phyloP scores from a whole-genome alignment of 30 jellyfish, hydroid and myxozoan genomes.

The Pseudorhiza aurosa region DNA sequence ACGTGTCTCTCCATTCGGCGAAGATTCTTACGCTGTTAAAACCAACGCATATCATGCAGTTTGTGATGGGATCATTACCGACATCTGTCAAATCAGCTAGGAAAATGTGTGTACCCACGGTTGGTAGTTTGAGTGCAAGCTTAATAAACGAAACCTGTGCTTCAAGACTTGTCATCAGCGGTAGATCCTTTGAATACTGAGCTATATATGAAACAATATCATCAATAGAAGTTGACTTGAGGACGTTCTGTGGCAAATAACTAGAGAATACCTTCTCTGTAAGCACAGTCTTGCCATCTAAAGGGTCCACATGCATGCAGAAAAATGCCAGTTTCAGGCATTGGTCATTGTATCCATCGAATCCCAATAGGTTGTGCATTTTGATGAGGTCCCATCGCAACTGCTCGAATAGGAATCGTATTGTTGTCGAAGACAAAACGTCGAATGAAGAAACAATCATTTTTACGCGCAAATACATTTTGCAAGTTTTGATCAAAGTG shows the following conservation, averaged over 20 bases:
- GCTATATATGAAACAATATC: neutral
- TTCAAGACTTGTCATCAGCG: constrained; percentile 19
- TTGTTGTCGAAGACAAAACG: constrained; percentile 3
- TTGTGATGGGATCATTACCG: neutral
- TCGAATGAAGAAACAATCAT: constrained; percentile 8
- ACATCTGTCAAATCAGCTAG: constrained; percentile 18
- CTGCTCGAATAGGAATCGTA: constrained; percentile 29
- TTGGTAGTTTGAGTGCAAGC: constrained; percentile 46
- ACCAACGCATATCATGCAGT: constrained; percentile 45
- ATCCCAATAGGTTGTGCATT: constrained; percentile 42
- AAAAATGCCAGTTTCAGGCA: constrained; percentile 36
- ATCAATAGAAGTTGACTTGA: constrained; percentile 13
- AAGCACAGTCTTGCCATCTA: constrained; percentile 1
- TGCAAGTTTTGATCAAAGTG: constrained; percentile 57
- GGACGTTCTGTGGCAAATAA: constrained; percentile 35
- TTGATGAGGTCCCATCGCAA: constrained; percentile 60
- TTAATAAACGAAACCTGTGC: constrained; percentile 46
- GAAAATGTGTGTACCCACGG: constrained; percentile 43
- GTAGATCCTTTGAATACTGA: constrained; percentile 2
- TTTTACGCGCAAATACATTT: constrained; percentile 32
- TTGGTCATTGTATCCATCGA: constrained; percentile 46
- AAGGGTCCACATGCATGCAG: constrained; percentile 30
- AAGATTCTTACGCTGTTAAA: constrained; percentile 39
- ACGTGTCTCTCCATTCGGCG: constrained; percentile 2
- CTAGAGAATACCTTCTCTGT: neutral